phyloP scores from a whole-genome alignment of 2,797 vertebrate genomes.

The Epinephelus awoara region DNA sequence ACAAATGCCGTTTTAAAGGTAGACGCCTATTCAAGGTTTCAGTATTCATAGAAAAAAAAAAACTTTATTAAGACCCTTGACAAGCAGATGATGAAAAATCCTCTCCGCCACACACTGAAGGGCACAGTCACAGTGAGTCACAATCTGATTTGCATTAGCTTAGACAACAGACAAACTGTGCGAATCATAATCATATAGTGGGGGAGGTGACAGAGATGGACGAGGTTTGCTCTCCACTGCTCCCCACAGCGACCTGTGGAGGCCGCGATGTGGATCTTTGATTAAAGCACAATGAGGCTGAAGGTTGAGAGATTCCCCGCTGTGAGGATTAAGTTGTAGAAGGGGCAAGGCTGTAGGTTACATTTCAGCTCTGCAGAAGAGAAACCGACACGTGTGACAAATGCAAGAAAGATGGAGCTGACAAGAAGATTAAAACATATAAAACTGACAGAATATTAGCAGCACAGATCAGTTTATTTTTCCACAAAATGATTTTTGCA shows the following conservation, averaged over 20 bases:
- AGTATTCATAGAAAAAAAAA: constrained; percentile 17
- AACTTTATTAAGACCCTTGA: constrained; percentile 36
- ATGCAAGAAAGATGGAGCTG: background rate
- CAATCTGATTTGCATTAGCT: constrained; percentile 67
- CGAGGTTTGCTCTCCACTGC: constrained; percentile 60
- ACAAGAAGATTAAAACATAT: background rate
- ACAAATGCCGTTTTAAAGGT: constrained; percentile 20
- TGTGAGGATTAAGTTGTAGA: constrained; percentile 58
- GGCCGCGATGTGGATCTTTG: constrained; percentile 61
- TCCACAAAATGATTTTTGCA: background rate
- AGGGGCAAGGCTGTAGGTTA: constrained; percentile 42
- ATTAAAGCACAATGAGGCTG: constrained; percentile 66
- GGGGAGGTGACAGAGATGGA: constrained; percentile 71
- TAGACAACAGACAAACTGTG: constrained; percentile 63
- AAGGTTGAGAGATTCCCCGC: constrained; percentile 57
- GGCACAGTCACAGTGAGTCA: constrained; percentile 59
- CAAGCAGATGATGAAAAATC: constrained; percentile 60
- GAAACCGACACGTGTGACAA: background rate
- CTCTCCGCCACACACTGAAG: constrained; percentile 60
- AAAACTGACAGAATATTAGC: background rate
- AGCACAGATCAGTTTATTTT: background rate
- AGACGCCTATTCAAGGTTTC: constrained; percentile 4
- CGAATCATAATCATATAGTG: constrained; percentile 61
- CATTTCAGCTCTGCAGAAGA: constrained; percentile 17
- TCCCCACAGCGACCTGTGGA: constrained; percentile 58